Evolutionary conservation across 2,888 invertebrate species (phyloP), one percentile per base, ranked within the genome.

Genomic region (Hypomecis atomaria): DNA sequence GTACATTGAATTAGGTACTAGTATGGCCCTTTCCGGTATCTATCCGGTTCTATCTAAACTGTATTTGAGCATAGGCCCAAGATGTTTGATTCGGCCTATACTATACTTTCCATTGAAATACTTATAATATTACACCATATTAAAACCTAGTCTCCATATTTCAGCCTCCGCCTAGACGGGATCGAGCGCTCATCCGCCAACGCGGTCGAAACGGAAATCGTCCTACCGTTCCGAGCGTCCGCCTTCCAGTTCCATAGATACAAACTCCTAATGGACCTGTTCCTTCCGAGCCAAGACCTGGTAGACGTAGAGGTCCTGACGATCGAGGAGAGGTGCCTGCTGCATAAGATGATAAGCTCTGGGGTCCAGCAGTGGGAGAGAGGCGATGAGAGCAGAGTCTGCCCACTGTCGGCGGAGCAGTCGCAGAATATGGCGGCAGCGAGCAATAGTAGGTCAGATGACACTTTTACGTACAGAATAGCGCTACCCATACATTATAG

Each of bases 111-210:
- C 23, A 23, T 23, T 23, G 23, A 23, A 23, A 2, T 23, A 23
- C 34, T 23, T n/a, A 6, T 10, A 6, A 0, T 10, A 40, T n/a
- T n/a, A n/a, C n/a, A 40, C 7, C 4, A 40, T 40, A 40, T 40
- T 38, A 9, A 40, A 9, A 40, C 8, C 40, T 6, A 40, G 40
- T 7, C 4, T 8, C 40, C 6, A 36, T n/a, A 13, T 82, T 88
- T 69, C 84, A 95, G 95, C 71, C 83, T 94, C 43, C 92, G 94
- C 23, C 87, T 95, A 53, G 95, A 95, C 82, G 95, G 95, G 10
- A 91, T 95, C 58, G 92, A 94, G 75, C 87, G 90, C 71, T 88
- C 93, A 72, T 88, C 93, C 0, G 83, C 87, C 10, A 86, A 86
- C 66, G 80, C 87, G 0, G 77, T 88, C 8, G 92, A 93, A 82